Conservation (phyloP, 2,888 invertebrate species). For the Sminthurinus aureus region DNA sequence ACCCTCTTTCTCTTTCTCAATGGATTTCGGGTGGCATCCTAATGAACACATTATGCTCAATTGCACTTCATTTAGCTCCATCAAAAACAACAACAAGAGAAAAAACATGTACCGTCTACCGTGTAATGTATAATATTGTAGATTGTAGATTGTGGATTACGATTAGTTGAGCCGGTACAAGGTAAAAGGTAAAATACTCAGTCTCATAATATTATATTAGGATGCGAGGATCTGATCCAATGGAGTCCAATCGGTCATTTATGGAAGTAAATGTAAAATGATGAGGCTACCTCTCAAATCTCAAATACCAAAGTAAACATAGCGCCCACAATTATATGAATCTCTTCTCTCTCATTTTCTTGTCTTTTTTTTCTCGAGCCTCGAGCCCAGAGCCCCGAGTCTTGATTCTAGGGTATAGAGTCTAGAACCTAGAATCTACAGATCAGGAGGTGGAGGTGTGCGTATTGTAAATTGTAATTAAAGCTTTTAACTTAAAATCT, state of each 20-base stretch:
- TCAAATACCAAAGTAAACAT: too few relatives aligned
- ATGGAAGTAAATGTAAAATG: too few relatives aligned
- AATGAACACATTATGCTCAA: slow-evolving; percentile 38
- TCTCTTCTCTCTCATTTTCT: neutral
- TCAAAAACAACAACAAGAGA: neutral
- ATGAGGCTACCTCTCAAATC: too few relatives aligned
- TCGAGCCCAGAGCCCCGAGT: neutral
- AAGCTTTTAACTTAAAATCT: slow-evolving; percentile 16
- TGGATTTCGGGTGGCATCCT: slow-evolving; percentile 32
- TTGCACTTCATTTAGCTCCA: slow-evolving; percentile 27
- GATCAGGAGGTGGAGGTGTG: neutral
- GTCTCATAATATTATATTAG: neutral
- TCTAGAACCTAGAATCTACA: neutral
- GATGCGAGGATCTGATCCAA: too few relatives aligned
- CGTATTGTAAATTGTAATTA: slow-evolving; percentile 13
- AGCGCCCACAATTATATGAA: neutral
- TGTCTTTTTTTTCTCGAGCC: neutral
- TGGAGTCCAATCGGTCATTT: too few relatives aligned
- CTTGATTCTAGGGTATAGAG: neutral
- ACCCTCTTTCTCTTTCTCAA: too few relatives aligned
- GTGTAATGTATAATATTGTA: neutral
- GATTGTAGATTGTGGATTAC: neutral
- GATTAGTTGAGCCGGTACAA: neutral
- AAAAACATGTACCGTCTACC: neutral
- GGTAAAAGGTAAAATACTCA: neutral